Percentiles rank a stretch among this genome's conserved stretches.
These are phyloP conservation scores for Urocitellus parryii DNA, from an alignment of 2,113 vertebrate genomes.

Conservation along the genomic window DNA sequence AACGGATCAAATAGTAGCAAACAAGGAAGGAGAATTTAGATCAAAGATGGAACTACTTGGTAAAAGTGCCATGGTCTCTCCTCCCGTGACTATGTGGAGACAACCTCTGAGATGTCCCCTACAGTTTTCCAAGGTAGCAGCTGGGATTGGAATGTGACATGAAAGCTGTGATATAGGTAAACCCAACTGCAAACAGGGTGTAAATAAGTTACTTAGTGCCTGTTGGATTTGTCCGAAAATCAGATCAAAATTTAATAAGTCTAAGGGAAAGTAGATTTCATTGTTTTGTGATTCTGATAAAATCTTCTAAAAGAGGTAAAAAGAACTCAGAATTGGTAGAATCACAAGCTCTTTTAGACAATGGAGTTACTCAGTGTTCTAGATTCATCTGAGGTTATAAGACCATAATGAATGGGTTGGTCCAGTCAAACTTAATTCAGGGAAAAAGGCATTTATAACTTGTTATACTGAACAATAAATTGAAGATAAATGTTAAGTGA, in stretches of 20 bases:
- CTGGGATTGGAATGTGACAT: not conserved
- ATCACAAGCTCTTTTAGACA: not conserved
- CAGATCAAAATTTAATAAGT: not conserved
- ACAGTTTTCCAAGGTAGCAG: not conserved
- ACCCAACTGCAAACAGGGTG: not conserved
- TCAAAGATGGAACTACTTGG: not conserved
- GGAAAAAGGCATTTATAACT: slow-evolving; percentile 3
- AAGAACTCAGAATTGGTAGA: not conserved
- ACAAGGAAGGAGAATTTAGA: not conserved
- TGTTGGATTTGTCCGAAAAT: not conserved
- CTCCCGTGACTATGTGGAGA: not conserved
- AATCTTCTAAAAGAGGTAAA: not conserved
- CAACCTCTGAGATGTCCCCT: not conserved
- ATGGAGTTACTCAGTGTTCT: not conserved
- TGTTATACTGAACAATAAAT: slow-evolving; percentile 17
- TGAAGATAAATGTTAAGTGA: slow-evolving; percentile 26
- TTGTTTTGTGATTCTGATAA: not conserved
- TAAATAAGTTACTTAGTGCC: not conserved
- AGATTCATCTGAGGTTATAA: not conserved
- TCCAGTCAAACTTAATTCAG: not conserved
- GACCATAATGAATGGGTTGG: not conserved
- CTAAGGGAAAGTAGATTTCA: slow-evolving; percentile 39
- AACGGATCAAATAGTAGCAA: slow-evolving; percentile 44
- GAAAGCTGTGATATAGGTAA: not conserved
- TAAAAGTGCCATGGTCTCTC: not conserved